Conservation (phyloP, 1,140 invertebrate genomes). For the Drosophila yakuba region DNA sequence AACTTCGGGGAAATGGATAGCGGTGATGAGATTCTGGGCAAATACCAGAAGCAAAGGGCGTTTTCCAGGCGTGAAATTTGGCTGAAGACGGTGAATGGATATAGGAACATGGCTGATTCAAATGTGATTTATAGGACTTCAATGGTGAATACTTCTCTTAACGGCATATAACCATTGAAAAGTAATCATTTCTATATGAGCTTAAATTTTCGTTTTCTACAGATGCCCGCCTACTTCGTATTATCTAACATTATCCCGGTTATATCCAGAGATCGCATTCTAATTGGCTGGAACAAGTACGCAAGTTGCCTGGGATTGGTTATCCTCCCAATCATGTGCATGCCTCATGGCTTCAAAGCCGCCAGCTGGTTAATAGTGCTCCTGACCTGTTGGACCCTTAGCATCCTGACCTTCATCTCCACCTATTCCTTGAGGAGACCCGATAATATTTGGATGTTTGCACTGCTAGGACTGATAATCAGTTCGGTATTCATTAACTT, state of each 20-base stretch:
- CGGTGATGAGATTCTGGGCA: slow-evolving; percentile 21
- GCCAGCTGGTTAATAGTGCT: neutral
- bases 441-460: neutral
- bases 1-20: slow-evolving; percentile 9
- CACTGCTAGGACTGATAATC: slow-evolving; percentile 4
- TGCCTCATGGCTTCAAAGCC: neutral
- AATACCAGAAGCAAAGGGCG: neutral
- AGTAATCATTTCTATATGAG: no score
- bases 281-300: slow-evolving; percentile 21
- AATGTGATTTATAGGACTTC: neutral
- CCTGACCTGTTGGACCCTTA: slow-evolving; percentile 5
- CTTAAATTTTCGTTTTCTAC: no score
- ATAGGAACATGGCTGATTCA: slow-evolving; percentile 18
- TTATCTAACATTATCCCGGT: slow-evolving; percentile 29
- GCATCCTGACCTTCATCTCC: slow-evolving; percentile 16
- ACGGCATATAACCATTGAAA: no score
- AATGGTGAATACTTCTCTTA: slow-evolving; percentile 10
- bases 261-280: neutral
- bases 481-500: slow-evolving; percentile 14
- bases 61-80: slow-evolving; percentile 14
- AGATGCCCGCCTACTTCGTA: slow-evolving; percentile 13
- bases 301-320: slow-evolving; percentile 10
- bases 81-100: slow-evolving; percentile 31
- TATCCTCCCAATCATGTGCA: slow-evolving; percentile 15
- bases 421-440: slow-evolving; percentile 33